Percentiles rank a stretch among this genome's conserved stretches.
phyloP scores from a whole-genome alignment of 2,797 vertebrate species.

The Peromyscus melanophrys region DNA sequence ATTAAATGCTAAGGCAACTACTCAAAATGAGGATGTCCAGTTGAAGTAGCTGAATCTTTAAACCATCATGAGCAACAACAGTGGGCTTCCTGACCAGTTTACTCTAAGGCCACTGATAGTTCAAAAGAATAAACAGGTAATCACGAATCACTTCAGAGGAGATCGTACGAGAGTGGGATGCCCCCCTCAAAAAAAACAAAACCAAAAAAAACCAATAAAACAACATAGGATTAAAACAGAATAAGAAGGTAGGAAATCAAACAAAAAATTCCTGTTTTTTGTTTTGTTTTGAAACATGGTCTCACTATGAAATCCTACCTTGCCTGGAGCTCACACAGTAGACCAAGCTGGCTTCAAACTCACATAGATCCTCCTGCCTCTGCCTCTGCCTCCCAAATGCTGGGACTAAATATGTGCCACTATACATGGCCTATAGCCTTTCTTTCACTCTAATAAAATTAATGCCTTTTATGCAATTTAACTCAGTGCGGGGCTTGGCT shows the following conservation, averaged over 20 bases:
- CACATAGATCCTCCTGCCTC: not conserved
- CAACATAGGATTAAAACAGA: not conserved
- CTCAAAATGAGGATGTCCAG: conserved; percentile 35
- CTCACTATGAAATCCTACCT: not conserved
- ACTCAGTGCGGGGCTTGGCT: not conserved
- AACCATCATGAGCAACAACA: not conserved
- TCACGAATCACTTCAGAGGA: not conserved
- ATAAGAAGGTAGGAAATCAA: not conserved
- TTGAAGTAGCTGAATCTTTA: conserved; percentile 49
- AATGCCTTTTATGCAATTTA: not conserved
- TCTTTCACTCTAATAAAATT: not conserved
- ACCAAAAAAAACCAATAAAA: not conserved
- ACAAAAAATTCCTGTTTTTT: not conserved
- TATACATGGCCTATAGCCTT: not conserved
- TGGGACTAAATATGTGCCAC: not conserved
- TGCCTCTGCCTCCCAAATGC: not conserved
- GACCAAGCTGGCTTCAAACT: not conserved
- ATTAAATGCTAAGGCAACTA: conserved; percentile 42
- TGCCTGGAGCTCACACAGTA: not conserved
- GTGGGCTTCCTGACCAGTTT: not conserved
- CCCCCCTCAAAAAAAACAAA: not conserved
- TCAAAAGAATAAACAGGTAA: conserved; percentile 54
- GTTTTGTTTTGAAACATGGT: not conserved
- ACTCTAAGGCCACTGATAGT: not conserved
- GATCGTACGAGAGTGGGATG: not conserved